Percentiles rank a stretch among this genome's conserved stretches.
phyloP scores from a whole-genome alignment of 2,113 vertebrate genomes.

The Chaetodon trifascialis region DNA sequence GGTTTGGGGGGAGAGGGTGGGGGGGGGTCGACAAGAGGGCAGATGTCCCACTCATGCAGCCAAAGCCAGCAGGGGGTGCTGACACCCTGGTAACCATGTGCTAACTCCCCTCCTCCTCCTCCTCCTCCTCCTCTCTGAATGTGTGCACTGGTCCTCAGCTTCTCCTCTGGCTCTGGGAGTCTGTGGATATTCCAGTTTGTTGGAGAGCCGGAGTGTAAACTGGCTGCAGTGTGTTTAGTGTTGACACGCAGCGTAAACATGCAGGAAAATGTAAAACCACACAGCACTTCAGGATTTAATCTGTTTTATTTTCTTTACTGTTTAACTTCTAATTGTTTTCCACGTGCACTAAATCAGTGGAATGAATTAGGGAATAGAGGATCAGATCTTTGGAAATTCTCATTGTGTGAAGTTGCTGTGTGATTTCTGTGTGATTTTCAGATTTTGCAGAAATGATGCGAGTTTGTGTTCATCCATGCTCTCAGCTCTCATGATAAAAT shows the following conservation, averaged over 20 bases:
- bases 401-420: neutral
- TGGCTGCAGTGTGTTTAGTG: conserved; percentile 14
- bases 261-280: neutral
- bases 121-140: conserved; percentile 16
- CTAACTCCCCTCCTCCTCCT: conserved; percentile 21
- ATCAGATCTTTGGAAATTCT: neutral
- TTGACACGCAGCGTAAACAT: neutral
- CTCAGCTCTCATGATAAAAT: neutral
- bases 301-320: neutral
- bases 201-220: conserved; percentile 30
- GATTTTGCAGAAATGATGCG: conserved; percentile 18
- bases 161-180: conserved; percentile 42
- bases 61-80: conserved; percentile 96
- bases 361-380: neutral
- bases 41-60: conserved; percentile 64
- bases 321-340: conserved; percentile 3
- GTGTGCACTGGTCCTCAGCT: conserved; percentile 39
- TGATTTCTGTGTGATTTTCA: neutral
- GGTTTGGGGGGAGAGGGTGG: neutral
- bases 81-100: conserved; percentile 86
- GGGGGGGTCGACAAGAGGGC: conserved; percentile 49
- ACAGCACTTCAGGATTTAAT: neutral
- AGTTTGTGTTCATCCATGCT: conserved; percentile 16
- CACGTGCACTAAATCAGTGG: neutral
- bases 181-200: conserved; percentile 30